Evolutionary conservation across 2,888 invertebrate genomes (phyloP), one percentile per base, ranked within the genome.

Genomic region (Phengaris arion): DNA sequence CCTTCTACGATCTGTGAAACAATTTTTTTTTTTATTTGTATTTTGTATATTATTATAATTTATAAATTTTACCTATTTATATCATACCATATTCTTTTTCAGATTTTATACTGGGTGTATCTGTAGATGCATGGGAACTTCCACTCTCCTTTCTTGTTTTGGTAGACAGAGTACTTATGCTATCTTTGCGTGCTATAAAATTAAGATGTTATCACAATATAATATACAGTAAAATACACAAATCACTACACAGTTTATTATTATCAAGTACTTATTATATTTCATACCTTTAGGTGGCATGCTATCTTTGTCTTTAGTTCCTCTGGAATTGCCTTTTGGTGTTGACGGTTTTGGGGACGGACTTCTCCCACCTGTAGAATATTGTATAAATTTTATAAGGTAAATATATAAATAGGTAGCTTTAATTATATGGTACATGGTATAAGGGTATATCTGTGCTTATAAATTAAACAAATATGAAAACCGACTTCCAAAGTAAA

Each of bases 91-190:
- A 93, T 79, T 93, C 92, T 77, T 92, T 93, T 68, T 93, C 93
- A 45, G 92, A 93, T 79, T 93, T 93, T 76, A 91, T 88, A 80
- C 93, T 93, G 10, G 92, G 92, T 46, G 93, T 93, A 77, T 93
- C 93, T 0, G 93, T 93, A 2, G 93, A 93, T 0, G 93, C 93
- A 79, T 93, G 91, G 2, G 93, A 93, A 76, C 93, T 93, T 12
- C 92, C 93, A 79, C 93, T 93, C 79, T 93, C 93, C 76, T 93
- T 93, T 10, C 93, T 84, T 1, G 89, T 83, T 79, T 93, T 93
- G 2, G 92, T 90, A 13, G 90, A 86, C 3, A 89, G 83, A 2
- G 90, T 88, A 55, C 86, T 88, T 8, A 90, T 84, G 79, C 90
- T 91, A 79, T 94, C 93, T 78, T 94, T 94, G 52, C 93, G 90